A percentile compares a stretch with the other conserved stretches of the same genome.
These are phyloP conservation scores for Leptopilina boulardi DNA, from an alignment of 1,140 invertebrate species.

Conservation along the genomic window DNA sequence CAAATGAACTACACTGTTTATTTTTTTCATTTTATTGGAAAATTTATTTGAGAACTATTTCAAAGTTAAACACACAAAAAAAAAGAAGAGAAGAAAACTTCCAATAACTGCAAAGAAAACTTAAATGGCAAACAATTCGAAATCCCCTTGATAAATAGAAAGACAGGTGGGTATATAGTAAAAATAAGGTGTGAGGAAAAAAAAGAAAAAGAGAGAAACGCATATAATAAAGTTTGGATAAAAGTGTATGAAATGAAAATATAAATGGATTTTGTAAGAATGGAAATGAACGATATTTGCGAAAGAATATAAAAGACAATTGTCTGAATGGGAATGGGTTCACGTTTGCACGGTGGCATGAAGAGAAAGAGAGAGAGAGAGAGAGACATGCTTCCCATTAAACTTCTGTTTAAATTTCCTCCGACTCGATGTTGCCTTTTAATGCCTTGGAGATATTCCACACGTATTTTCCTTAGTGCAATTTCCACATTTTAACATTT, in stretches of 20 bases:
- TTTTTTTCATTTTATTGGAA: no score
- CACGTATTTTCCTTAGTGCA: slow-evolving; percentile 25
- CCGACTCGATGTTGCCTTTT: slow-evolving; percentile 18
- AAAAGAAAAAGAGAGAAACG: not conserved
- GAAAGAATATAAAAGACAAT: slow-evolving; percentile 16
- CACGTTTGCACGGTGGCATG: not conserved
- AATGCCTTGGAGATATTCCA: slow-evolving; percentile 23
- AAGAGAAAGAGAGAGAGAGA: no score
- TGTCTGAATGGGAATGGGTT: not conserved
- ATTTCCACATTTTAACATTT: slow-evolving; percentile 25
- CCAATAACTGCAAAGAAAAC: no score
- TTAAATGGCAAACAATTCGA: no score
- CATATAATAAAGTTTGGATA: not conserved
- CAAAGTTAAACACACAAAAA: no score
- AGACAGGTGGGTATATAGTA: no score
- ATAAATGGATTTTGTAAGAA: not conserved
- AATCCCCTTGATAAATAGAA: no score
- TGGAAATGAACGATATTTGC: not conserved
- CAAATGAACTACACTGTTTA: no score
- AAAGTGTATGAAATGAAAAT: slow-evolving; percentile 14
- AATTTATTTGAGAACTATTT: no score
- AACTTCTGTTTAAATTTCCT: slow-evolving; percentile 24
- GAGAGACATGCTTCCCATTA: slow-evolving; percentile 22
- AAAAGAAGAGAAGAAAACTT: no score
- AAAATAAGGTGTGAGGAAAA: no score